Percentiles rank a stretch among this genome's conserved stretches.
phyloP scores from a whole-genome alignment of 2,888 invertebrate species.

The Adelognathus sp. region DNA sequence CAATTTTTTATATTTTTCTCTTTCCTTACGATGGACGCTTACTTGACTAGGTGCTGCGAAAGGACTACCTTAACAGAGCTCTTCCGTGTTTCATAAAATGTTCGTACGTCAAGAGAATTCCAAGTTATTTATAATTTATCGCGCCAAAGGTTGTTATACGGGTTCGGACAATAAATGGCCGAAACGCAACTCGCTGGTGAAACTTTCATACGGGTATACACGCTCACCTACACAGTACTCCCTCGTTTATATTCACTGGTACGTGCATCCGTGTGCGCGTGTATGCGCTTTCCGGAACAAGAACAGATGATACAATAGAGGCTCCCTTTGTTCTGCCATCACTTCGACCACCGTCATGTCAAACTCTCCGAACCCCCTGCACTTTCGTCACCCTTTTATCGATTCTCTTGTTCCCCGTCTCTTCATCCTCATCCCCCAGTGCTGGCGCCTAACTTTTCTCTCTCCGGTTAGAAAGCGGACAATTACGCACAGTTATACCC shows the following conservation, averaged over 20 bases:
- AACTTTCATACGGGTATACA: conserved; percentile 35
- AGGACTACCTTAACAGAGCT: too few species aligned
- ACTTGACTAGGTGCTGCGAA: too few species aligned
- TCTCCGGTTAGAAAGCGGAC: conserved; percentile 53
- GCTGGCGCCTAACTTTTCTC: conserved; percentile 46
- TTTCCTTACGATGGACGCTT: too few species aligned
- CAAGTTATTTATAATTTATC: conserved; percentile 27
- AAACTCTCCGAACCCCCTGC: conserved; percentile 60
- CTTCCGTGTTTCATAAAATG: background rate
- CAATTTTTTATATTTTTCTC: background rate
- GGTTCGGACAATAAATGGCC: conserved; percentile 27
- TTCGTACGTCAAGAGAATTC: conserved; percentile 6
- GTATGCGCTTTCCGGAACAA: conserved; percentile 59
- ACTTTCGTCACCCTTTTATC: conserved; percentile 60
- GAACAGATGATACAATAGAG: conserved; percentile 62
- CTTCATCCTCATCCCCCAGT: conserved; percentile 13
- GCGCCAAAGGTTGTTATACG: conserved; percentile 31
- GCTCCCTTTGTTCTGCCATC: conserved; percentile 59
- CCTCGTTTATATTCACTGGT: background rate
- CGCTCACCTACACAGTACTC: background rate
- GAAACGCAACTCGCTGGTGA: background rate
- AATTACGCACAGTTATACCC: conserved; percentile 40
- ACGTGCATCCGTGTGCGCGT: conserved; percentile 11
- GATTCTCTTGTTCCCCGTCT: conserved; percentile 52
- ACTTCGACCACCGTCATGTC: conserved; percentile 61